Evolutionary conservation across 2,797 vertebrate species (phyloP).

Genomic region (Pseudochirops corinnae): DNA sequence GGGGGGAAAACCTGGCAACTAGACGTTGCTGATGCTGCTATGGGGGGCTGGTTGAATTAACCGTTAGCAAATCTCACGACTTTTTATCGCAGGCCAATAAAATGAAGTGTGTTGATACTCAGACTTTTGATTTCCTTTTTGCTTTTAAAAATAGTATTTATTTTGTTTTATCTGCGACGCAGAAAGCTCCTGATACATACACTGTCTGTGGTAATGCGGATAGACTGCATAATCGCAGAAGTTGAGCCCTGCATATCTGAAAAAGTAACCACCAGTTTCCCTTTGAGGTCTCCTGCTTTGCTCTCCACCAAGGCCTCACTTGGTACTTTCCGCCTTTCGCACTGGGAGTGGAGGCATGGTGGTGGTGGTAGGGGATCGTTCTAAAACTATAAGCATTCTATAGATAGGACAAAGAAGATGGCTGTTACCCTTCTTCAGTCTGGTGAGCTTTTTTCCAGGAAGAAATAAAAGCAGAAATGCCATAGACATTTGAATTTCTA

Average conservation of each 20-base stretch:
- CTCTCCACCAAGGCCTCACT: constrained; percentile 15
- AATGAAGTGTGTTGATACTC: constrained; percentile 32
- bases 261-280: constrained; percentile 6
- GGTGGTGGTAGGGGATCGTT: not conserved
- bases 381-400: not conserved
- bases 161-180: not conserved
- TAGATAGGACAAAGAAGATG: constrained; percentile 1
- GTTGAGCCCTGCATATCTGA: constrained; percentile 45
- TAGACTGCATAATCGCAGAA: constrained; percentile 11
- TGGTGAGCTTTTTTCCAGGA: constrained; percentile 23
- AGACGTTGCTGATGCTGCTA: not conserved
- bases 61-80: not conserved
- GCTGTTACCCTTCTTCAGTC: not conserved
- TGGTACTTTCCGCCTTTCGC: constrained; percentile 26
- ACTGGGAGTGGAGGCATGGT: not conserved
- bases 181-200: constrained; percentile 3
- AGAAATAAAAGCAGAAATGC: constrained; percentile 34
- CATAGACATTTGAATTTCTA: constrained; percentile 22
- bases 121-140: constrained; percentile 34
- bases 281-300: constrained; percentile 51
- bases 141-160: constrained; percentile 36
- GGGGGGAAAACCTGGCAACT: not conserved
- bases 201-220: constrained; percentile 1
- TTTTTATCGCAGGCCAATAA: constrained; percentile 19
- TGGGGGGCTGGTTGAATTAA: constrained; percentile 13